Base-by-base conservation (phyloP, 2,797 vertebrate species). In the Nannoperca obscura region DNA sequence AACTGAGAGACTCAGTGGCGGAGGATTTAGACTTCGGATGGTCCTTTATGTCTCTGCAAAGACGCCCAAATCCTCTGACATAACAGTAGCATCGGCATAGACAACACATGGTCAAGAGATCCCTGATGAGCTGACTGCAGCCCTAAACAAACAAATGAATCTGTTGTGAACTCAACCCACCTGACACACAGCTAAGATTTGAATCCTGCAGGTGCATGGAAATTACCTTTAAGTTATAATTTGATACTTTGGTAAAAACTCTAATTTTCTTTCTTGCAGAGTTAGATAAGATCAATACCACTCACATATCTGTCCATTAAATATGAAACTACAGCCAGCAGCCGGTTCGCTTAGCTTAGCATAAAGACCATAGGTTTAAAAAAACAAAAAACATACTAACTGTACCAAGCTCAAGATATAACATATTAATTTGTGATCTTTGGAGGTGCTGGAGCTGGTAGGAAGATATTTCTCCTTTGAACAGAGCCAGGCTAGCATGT, bases 51-150 rank as follows among this genome's bases (percentile, higher is more conserved):
- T 86, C 80, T 82, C 60, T 50, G 74, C 68, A 75, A 85, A 77
- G 86, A 85, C 11, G 10, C 22, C 0, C 79, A 92, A 92, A 92
- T 92, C 91, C 91, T 85, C 71, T 90, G 90, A 92, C 86, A 74
- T 92, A 89, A 90, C 82, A 65, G 78, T 73, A n/a, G 67, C 72
- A 32, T 81, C 36, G 13, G 61, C 82, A 63, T 73, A 88, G 80
- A 86, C 81, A 81, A 84, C 86, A 89, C 87, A 87, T 64, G 74
- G 69, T 80, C 76, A 75, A 22, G 53, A 66, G 75, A 83, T 78
- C 67, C 70, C 80, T 32, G 84, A 88, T 83, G 84, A 84, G 70
- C 72, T 61, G 73, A 76, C 62, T 8, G 73, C 55, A 40, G 74
- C 55, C 34, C 32, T 7, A 61, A 87, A 80, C 82, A 87, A 87